Base-by-base conservation (phyloP, 2,888 invertebrate genomes). In the Thecophora atra region DNA sequence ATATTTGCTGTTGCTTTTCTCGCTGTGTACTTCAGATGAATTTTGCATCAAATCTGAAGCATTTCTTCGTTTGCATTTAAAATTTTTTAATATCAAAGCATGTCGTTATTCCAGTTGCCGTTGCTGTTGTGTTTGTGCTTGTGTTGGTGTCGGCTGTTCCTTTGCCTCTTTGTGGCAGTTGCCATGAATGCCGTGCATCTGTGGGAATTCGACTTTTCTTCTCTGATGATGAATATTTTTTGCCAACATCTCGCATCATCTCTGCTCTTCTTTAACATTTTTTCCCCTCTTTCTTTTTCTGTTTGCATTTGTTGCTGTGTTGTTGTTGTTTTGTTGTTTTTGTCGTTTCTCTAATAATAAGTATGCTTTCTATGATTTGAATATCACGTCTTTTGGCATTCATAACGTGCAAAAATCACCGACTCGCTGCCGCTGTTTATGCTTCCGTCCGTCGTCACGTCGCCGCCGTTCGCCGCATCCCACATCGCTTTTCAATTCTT, bases 11-110 rank as follows among this genome's bases (percentile, higher is more conserved):
- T 47, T 47, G 47, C 17, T 47, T 37, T 37, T 37, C 37, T 37
- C 37, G 37, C 37, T 37, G 6, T 11, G 37, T 37, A 37, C 11
- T 37, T 37, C 37, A 37, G 11, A 37, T 37, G 37, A n/a, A n/a
- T 47, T 47, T 47, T 47, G 15, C 47, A 5, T 47, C 47, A n/a
- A 47, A n/a, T 58, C 28, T 58, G 24, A 58, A 15, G 47, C n/a
- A 8, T 47, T 47, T 47, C 47, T 47, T 47, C 47, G 47, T 47
- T n/a, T 15, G 17, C 15, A 47, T 47, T 47, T 5, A 5, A 47
- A 47, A 47, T 47, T 58, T 54, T 58, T 58, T 58, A 58, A 58
- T 58, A 58, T 26, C 28, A 58, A 58, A 8, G 26, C 24, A 13
- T 58, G 58, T 58, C 17, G 26, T 56, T 21, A 2, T 28, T 28